These are phyloP conservation scores for Vireo altiloquus DNA, from an alignment of 2,113 vertebrate species.

Conservation along the genomic window DNA sequence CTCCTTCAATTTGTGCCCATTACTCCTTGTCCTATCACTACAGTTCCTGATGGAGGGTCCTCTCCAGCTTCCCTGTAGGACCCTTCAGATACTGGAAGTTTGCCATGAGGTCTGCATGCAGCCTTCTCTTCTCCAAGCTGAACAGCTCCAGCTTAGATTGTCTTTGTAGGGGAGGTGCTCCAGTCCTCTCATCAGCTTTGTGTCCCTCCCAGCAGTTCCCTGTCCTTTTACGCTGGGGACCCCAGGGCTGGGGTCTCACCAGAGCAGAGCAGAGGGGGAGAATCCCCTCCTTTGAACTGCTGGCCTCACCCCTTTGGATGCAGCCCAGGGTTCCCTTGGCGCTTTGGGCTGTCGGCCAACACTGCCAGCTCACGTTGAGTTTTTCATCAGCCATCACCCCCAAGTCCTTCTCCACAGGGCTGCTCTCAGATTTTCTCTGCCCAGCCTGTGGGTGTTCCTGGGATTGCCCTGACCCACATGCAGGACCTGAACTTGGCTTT, in stretches of 20 bases:
- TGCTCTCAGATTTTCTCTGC: not conserved
- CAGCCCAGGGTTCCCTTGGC: not conserved
- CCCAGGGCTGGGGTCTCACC: not conserved
- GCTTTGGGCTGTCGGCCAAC: not conserved
- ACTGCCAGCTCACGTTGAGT: not conserved
- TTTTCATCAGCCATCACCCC: not conserved
- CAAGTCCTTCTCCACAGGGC: not conserved
- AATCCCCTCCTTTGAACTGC: not conserved
- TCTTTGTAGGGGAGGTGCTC: not conserved
- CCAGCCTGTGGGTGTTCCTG: not conserved
- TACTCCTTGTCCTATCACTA: not conserved
- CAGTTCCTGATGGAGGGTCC: not conserved
- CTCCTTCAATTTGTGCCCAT: not conserved
- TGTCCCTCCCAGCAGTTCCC: not conserved
- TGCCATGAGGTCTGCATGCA: not conserved
- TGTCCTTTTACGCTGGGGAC: not conserved
- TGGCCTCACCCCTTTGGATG: not conserved
- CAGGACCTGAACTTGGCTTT: not conserved
- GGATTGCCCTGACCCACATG: not conserved
- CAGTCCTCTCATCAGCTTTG: not conserved
- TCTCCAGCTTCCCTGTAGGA: not conserved
- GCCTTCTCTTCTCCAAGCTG: not conserved
- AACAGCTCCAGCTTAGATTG: not conserved
- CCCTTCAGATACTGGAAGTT: not conserved
- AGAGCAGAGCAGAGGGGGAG: not conserved